Evolutionary conservation across 2,888 invertebrate genomes (phyloP).

Genomic region (Spialia ferax): DNA sequence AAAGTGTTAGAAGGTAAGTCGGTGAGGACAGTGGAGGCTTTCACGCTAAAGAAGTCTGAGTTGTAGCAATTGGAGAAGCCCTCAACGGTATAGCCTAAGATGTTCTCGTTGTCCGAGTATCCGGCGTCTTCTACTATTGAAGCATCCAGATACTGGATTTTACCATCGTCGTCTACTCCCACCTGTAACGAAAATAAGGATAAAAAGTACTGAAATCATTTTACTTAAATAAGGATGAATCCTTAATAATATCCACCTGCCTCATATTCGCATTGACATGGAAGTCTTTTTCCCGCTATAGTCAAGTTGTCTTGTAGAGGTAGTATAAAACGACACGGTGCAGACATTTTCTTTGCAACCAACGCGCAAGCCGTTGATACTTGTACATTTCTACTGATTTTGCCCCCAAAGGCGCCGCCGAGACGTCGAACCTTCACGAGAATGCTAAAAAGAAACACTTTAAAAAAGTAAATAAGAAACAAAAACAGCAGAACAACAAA

Average conservation of each 20-base stretch:
- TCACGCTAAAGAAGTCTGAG: slow-evolving; percentile 80
- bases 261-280: slow-evolving; percentile 86
- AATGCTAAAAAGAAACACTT: slow-evolving; percentile 79
- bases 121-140: slow-evolving; percentile 81
- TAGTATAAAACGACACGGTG: slow-evolving; percentile 87
- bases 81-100: slow-evolving; percentile 58
- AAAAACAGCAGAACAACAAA: too few relatives aligned
- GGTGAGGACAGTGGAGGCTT: slow-evolving; percentile 80
- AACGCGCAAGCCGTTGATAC: slow-evolving; percentile 88
- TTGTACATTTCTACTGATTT: slow-evolving; percentile 86
- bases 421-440: slow-evolving; percentile 87
- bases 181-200: slow-evolving; percentile 64
- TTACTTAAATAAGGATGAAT: too few relatives aligned
- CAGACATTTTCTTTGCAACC: slow-evolving; percentile 83
- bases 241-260: slow-evolving; percentile 53
- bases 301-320: slow-evolving; percentile 88
- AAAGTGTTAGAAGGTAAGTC: slow-evolving; percentile 90
- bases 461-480: too few relatives aligned
- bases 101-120: slow-evolving; percentile 79
- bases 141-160: slow-evolving; percentile 88
- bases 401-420: slow-evolving; percentile 89
- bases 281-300: slow-evolving; percentile 84
- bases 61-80: slow-evolving; percentile 87
- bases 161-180: slow-evolving; percentile 88
- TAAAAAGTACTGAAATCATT: too few relatives aligned